Percentiles rank a stretch among this genome's conserved stretches.
These are phyloP conservation scores for Linnaemya vulpina DNA, from an alignment of 2,888 invertebrate genomes.

Conservation along the genomic window DNA sequence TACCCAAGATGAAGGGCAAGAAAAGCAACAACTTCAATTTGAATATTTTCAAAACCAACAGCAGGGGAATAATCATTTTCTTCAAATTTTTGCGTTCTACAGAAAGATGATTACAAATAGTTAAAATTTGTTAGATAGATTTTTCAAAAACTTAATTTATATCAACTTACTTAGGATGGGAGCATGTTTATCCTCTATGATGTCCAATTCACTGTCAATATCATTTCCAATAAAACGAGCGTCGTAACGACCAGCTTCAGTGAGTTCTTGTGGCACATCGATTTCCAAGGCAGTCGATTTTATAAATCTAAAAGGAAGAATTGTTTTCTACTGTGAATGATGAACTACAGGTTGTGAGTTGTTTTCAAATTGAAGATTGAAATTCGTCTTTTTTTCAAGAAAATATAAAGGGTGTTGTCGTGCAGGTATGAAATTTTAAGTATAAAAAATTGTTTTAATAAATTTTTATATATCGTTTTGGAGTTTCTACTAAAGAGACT, in stretches of 20 bases:
- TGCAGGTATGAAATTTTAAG: too few relatives aligned
- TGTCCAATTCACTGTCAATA: slow-evolving; percentile 92
- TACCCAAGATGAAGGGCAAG: slow-evolving; percentile 91
- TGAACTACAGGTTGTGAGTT: too few relatives aligned
- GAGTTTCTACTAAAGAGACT: too few relatives aligned
- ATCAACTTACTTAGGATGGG: slow-evolving; percentile 89
- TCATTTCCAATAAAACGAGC: slow-evolving; percentile 93
- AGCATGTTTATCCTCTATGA: slow-evolving; percentile 92
- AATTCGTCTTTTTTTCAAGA: too few relatives aligned
- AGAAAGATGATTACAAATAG: slow-evolving; percentile 73
- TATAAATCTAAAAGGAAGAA: slow-evolving; percentile 85
- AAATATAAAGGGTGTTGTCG: too few relatives aligned
- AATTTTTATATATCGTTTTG: too few relatives aligned
- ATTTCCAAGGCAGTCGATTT: slow-evolving; percentile 91
- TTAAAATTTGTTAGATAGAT: slow-evolving; percentile 10
- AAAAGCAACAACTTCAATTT: slow-evolving; percentile 92
- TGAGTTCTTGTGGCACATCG: slow-evolving; percentile 89
- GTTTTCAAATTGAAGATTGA: too few relatives aligned
- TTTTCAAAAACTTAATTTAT: slow-evolving; percentile 9
- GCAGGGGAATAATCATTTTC: slow-evolving; percentile 91
- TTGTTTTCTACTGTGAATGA: too few relatives aligned
- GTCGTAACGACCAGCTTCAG: slow-evolving; percentile 88
- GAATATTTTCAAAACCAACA: slow-evolving; percentile 92
- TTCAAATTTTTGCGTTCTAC: slow-evolving; percentile 91
- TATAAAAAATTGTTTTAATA: too few relatives aligned